phyloP scores from a whole-genome alignment of 2,113 vertebrate genomes.

The Thalassoma bifasciatum region DNA sequence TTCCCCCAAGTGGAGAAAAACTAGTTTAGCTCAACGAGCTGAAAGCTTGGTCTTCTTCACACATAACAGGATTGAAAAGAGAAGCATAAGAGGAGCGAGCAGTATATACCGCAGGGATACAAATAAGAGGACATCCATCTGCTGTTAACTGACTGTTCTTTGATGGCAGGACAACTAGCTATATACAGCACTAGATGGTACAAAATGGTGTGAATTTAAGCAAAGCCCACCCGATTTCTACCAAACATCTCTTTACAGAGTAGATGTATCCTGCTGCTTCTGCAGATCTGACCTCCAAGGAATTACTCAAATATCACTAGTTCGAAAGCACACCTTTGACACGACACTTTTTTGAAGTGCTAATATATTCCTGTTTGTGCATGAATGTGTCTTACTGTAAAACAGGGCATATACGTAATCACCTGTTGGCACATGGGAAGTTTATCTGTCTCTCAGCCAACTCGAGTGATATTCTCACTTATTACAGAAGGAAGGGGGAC shows the following conservation, averaged over 20 bases:
- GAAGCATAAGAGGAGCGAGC: slow-evolving; percentile 30
- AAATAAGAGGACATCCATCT: slow-evolving; percentile 63
- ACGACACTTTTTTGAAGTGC: not conserved
- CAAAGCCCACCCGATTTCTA: not conserved
- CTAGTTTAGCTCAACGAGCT: slow-evolving; percentile 61
- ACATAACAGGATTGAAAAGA: slow-evolving; percentile 46
- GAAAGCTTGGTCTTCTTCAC: slow-evolving; percentile 56
- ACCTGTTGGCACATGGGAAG: not conserved
- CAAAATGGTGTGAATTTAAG: slow-evolving; percentile 8
- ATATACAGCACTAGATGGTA: slow-evolving; percentile 1
- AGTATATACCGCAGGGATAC: slow-evolving; percentile 30
- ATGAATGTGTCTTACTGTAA: not conserved
- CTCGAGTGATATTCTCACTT: slow-evolving; percentile 15
- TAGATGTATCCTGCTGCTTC: not conserved
- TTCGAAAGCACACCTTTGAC: not conserved
- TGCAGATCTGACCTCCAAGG: not conserved
- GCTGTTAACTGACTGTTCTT: slow-evolving; percentile 11
- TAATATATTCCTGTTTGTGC: too few species aligned
- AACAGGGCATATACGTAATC: not conserved
- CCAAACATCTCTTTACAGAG: not conserved
- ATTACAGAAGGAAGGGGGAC: slow-evolving; percentile 17
- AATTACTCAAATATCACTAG: not conserved
- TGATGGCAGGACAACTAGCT: slow-evolving; percentile 11
- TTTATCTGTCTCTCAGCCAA: not conserved
- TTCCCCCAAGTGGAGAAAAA: slow-evolving; percentile 47